Conservation (phyloP, 23 tunicate species). For the Ascidia mentula region DNA sequence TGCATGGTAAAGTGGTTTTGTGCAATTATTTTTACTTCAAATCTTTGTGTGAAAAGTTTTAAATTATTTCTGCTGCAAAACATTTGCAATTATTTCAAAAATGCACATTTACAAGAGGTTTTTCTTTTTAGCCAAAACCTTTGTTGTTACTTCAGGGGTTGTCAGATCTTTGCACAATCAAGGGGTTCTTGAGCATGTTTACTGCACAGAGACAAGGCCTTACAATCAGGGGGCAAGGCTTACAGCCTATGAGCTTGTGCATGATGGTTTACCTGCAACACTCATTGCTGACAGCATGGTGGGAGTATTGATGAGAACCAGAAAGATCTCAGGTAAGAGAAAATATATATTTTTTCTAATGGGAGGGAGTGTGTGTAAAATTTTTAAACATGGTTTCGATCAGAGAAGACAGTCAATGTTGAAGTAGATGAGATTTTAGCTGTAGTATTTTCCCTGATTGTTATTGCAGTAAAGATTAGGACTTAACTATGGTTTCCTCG, state of each 20-base stretch:
- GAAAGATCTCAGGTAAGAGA: constrained; percentile 40
- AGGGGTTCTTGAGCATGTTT: constrained; percentile 42
- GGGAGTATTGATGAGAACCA: constrained; percentile 47
- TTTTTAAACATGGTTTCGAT: too few species aligned
- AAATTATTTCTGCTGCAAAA: too few species aligned
- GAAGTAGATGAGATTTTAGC: not conserved
- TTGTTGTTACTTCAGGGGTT: too few species aligned
- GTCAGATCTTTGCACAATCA: constrained; percentile 50
- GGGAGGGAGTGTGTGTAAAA: not conserved
- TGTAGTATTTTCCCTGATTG: not conserved
- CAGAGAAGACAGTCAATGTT: not conserved
- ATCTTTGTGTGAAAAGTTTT: too few species aligned
- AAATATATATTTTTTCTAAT: not conserved
- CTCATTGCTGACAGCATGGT: constrained; percentile 91
- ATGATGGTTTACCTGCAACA: constrained; percentile 75
- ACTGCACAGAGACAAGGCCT: constrained; percentile 92
- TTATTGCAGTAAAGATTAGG: too few species aligned
- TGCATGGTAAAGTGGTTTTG: too few species aligned
- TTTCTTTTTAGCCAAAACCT: too few species aligned
- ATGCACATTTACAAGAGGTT: too few species aligned
- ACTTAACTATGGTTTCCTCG: too few species aligned
- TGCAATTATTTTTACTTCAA: too few species aligned
- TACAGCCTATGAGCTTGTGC: constrained; percentile 86
- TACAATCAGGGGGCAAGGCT: constrained; percentile 93
- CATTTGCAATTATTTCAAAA: too few species aligned